Percentiles rank a stretch among this genome's conserved stretches.
Evolutionary conservation across 30 jellyfish, hydroid and myxozoan genomes (phyloP).

Genomic region (Aurelia coerulea): DNA sequence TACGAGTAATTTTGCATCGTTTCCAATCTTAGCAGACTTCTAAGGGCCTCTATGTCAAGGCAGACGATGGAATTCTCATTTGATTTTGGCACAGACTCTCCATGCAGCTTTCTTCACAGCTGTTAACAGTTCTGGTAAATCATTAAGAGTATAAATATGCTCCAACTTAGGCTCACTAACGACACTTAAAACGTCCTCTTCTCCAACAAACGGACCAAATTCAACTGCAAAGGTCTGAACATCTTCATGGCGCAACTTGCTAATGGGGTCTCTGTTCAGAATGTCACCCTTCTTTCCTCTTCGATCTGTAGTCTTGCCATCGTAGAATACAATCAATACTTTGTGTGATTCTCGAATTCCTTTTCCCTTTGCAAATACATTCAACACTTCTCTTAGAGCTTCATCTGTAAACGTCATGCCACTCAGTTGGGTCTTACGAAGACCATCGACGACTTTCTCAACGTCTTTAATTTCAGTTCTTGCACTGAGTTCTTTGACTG

Average conservation of each 20-base stretch:
- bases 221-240: conserved; percentile 64
- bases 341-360: conserved; percentile 56
- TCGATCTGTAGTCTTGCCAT: conserved; percentile 69
- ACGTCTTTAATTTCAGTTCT: conserved; percentile 18
- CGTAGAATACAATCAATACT: conserved; percentile 58
- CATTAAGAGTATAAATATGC: conserved; percentile 67
- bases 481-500: conserved; percentile 35
- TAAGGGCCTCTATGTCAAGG: no score
- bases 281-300: conserved; percentile 54
- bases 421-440: conserved; percentile 21
- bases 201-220: conserved; percentile 64
- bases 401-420: conserved; percentile 75
- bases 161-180: conserved; percentile 73
- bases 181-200: conserved; percentile 54
- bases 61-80: not conserved
- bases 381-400: conserved; percentile 51
- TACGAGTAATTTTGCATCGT: no score
- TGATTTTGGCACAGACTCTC: conserved; percentile 38
- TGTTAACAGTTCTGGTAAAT: conserved; percentile 54
- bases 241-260: conserved; percentile 24
- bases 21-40: no score
- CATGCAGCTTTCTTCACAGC: conserved; percentile 59
- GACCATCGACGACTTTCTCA: conserved; percentile 19
- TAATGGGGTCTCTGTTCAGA: conserved; percentile 38
- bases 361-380: conserved; percentile 29